Evolutionary conservation across 2,888 invertebrate species (phyloP).

Genomic region (Copidosoma aretas): DNA sequence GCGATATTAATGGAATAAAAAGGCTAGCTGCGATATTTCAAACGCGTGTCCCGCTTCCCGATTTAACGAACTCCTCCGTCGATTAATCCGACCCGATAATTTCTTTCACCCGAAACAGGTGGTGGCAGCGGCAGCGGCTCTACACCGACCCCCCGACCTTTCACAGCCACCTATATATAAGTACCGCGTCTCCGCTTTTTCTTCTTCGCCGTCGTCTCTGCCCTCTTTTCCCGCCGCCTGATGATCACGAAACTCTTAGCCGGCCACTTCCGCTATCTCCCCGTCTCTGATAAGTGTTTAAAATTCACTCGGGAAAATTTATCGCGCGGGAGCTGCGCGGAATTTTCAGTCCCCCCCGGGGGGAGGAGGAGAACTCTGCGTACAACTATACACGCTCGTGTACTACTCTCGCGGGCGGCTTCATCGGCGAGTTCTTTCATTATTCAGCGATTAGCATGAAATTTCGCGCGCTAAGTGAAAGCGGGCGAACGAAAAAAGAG

Average conservation of each 20-base stretch:
- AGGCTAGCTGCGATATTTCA: slow-evolving; percentile 16
- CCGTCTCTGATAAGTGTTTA: slow-evolving; percentile 19
- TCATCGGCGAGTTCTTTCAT: slow-evolving; percentile 5
- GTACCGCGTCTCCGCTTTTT: no score
- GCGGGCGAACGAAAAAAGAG: background rate
- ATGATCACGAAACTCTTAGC: background rate
- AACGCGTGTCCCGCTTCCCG: slow-evolving; percentile 4
- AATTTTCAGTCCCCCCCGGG: background rate
- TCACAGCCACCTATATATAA: no score
- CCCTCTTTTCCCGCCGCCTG: background rate
- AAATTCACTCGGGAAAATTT: slow-evolving; percentile 27
- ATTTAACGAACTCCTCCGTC: slow-evolving; percentile 47
- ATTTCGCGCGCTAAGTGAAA: background rate
- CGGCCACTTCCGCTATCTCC: slow-evolving; percentile 15
- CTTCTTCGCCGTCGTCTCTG: background rate
- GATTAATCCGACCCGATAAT: slow-evolving; percentile 44
- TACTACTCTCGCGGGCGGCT: background rate
- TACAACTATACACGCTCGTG: background rate
- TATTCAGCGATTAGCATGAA: slow-evolving; percentile 15
- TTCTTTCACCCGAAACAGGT: slow-evolving; percentile 21
- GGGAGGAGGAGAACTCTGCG: background rate
- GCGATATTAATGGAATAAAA: slow-evolving; percentile 34
- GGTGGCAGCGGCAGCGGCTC: background rate
- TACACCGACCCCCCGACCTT: no score
- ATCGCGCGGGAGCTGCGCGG: slow-evolving; percentile 1